These are phyloP conservation scores for Diacarnus erythraeanus DNA, from an alignment of 37 sponge, comb jelly and placozoan genomes.

Conservation along the genomic window DNA sequence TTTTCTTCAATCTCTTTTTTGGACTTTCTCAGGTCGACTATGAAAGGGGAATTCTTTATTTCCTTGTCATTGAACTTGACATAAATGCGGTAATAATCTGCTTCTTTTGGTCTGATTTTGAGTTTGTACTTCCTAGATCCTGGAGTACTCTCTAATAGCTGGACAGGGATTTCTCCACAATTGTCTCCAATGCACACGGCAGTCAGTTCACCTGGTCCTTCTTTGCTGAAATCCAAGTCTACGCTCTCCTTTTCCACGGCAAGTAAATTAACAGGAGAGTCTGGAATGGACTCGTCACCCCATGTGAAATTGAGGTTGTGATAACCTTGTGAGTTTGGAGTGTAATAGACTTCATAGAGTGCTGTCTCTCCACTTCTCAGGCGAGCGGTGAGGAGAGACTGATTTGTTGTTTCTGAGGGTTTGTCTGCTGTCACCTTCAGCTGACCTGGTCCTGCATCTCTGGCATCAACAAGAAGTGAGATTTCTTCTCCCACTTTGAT, in stretches of 20 bases:
- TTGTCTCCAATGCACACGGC: conserved; percentile 46
- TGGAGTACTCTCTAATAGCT: conserved; percentile 15
- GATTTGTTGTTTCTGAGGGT: conserved; percentile 11
- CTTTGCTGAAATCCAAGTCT: conserved; percentile 20
- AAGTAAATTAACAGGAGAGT: conserved; percentile 37
- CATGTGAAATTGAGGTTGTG: conserved; percentile 50
- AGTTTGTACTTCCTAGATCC: conserved; percentile 23
- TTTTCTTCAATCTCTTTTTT: not conserved
- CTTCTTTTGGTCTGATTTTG: conserved; percentile 38
- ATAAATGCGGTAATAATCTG: conserved; percentile 42
- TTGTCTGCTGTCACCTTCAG: conserved; percentile 60
- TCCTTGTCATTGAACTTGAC: conserved; percentile 33
- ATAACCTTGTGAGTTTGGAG: conserved; percentile 34
- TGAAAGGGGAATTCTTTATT: conserved; percentile 51
- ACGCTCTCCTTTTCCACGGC: conserved; percentile 1
- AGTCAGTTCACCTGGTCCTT: conserved; percentile 33
- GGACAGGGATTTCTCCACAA: conserved; percentile 46
- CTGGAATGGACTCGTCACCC: conserved; percentile 42
- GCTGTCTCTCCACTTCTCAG: not conserved
- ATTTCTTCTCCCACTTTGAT: conserved; percentile 39
- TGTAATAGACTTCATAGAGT: conserved; percentile 1
- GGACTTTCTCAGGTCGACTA: conserved; percentile 23
- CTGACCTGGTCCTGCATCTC: conserved; percentile 74
- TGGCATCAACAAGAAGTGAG: conserved; percentile 51
- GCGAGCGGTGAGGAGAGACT: conserved; percentile 7